These are phyloP conservation scores for Ostrea edulis DNA, from an alignment of 1,140 invertebrate species.

Conservation along the genomic window DNA sequence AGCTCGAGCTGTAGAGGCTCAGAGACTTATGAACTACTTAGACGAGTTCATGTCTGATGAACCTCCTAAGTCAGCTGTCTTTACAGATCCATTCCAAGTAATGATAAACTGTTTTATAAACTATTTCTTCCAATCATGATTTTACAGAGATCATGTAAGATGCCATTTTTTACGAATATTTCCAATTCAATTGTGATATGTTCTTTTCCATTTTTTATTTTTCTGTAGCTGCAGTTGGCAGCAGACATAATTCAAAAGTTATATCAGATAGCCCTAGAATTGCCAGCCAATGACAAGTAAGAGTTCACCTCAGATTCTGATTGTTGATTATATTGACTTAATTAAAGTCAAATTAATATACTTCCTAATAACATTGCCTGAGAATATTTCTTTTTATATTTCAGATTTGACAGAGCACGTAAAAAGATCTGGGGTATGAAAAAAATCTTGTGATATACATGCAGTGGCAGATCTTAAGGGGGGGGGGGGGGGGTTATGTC, in stretches of 20 bases:
- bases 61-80: constrained; percentile 90
- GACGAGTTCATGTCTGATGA: constrained; percentile 94
- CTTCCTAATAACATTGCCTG: constrained; percentile 33
- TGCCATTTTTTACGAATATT: no score
- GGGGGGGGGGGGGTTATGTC: no score
- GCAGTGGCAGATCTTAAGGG: no score
- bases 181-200: no score
- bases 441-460: background rate
- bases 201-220: background rate
- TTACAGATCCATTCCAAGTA: constrained; percentile 92
- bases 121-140: background rate
- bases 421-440: constrained; percentile 93
- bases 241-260: constrained; percentile 99
- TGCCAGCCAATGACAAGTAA: constrained; percentile 80
- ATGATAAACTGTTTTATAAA: constrained; percentile 57
- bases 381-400: constrained; percentile 61
- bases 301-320: background rate
- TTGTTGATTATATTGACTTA: background rate
- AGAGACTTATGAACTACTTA: constrained; percentile 95
- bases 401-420: constrained; percentile 91
- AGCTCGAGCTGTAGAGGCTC: constrained; percentile 95
- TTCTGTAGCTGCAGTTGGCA: constrained; percentile 90
- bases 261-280: constrained; percentile 95
- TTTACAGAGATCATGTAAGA: background rate
- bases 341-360: background rate